Base-by-base conservation (phyloP, 2,888 invertebrate species). In the Tuberolachnus salignus region DNA sequence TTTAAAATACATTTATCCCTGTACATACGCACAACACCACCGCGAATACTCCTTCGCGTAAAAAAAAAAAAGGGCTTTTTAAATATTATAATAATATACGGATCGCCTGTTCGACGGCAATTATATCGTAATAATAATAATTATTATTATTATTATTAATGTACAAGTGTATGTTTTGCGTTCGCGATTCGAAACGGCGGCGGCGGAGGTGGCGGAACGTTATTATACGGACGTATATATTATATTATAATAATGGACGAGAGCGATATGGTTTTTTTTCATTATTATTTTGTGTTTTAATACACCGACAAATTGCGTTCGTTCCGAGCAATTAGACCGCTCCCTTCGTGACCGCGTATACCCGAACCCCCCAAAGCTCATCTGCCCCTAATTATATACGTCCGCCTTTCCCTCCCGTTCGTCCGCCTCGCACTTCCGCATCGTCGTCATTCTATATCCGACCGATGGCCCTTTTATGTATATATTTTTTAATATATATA, bases 271-370 rank as follows among this genome's bases (percentile, higher is more conserved):
- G 71, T 72, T 59, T 59, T n/a, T 53, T 61, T 26, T 61, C 59
- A 46, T 67, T 67, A 57, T 75, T 67, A 49, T 72, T 59, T 72
- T 59, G 23, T 67, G 44, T 75, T 75, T 75, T 75, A 75, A 75
- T 67, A 63, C 10, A 51, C 57, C 66, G 75, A 78, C 78, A 78
- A 78, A 78, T 78, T 78, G 69, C 67, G 57, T 78, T 78, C 78
- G 78, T 78, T 78, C 78, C 78, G 78, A 78, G 78, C 78, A 78
- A 78, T 78, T 78, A 78, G 57, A 78, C 78, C 49, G 69, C 78
- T 78, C 78, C 78, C 78, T 78, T 78, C 78, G 78, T 78, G 78
- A 69, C 34, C 6, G 34, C 6, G 34, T 6, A n/a, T n/a, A n/a
- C 67, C 75, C 73, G 51, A 64, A n/a, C n/a, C n/a, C n/a, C 10